These are phyloP conservation scores for Phoxinus phoxinus DNA, from an alignment of 2,113 vertebrate species.

Conservation along the genomic window DNA sequence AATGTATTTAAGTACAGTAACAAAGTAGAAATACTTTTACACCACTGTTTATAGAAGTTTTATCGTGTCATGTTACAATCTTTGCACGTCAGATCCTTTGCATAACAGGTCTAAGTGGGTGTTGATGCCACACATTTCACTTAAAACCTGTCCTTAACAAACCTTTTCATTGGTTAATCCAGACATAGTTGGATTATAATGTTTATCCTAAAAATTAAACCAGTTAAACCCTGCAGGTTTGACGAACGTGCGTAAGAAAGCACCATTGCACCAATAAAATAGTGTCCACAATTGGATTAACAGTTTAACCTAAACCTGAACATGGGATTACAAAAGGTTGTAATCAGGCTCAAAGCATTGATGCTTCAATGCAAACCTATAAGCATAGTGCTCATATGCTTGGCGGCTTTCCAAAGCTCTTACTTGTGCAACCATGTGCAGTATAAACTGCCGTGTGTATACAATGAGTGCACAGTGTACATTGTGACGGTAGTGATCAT, in stretches of 20 bases:
- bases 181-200: background rate
- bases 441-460: background rate
- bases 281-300: constrained; percentile 71
- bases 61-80: background rate
- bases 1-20: too few species aligned
- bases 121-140: background rate
- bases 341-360: constrained; percentile 64
- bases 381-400: background rate
- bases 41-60: background rate
- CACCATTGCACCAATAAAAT: constrained; percentile 4
- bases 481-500: constrained; percentile 18
- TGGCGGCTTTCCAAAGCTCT: constrained; percentile 7
- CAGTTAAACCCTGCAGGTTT: background rate
- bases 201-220: constrained; percentile 33
- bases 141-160: background rate
- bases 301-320: constrained; percentile 72
- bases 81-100: constrained; percentile 1
- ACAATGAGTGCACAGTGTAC: background rate
- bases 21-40: too few species aligned
- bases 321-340: constrained; percentile 72
- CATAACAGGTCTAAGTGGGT: background rate
- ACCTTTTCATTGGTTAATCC: constrained; percentile 27
- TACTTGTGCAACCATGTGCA: background rate
- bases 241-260: background rate
- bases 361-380: constrained; percentile 62